Evolutionary conservation across 23 tunicate species (phyloP), one percentile per base, ranked within the genome.

Genomic region (Trididemnum miniatum): DNA sequence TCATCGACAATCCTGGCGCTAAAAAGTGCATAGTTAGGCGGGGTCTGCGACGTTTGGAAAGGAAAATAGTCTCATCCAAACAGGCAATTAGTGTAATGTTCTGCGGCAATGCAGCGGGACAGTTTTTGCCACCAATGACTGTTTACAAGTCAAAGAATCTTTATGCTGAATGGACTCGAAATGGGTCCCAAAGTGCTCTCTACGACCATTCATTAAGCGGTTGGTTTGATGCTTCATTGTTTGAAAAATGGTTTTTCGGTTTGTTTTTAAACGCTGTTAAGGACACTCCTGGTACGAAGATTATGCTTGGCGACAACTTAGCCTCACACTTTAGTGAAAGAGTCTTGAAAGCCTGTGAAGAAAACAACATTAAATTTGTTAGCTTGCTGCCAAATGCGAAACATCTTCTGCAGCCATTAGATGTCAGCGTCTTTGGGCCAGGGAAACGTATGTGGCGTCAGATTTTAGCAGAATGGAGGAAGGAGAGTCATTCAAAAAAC

Each of bases 21-120:
- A 34, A 63, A 36, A 63, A 34, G 52, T 35, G 31, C 20, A 34
- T 80, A 20, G 84, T 80, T 65, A 74, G 31, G 34, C 73, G 75
- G 1, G 84, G 84, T 33, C 54, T 22, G 73, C 66, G 84, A 20
- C 52, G 84, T 4, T 29, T 80, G 2, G 73, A 80, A 36, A 63
- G 74, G 20, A 35, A 63, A 63, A 63, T 20, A 63, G 84, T 5
- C 57, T 31, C 29, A 4, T 80, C 84, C 74, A 80, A 80, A 64
- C 73, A 63, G 27, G 51, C 84, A 3, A 80, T 80, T 22, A 63
- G 73, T n/a, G 54, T 80, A 20, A 80, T 80, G 84, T 63, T 63
- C 22, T 80, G 84, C 33, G 84, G 84, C 28, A 63, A 25, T 80
- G 84, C 84, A 22, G 54, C 84, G 64, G 84, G 84, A 31, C 51